Percentiles rank a stretch among this genome's conserved stretches.
These are phyloP conservation scores for Aricia artaxerxes DNA, from an alignment of 2,888 invertebrate genomes.

Conservation along the genomic window DNA sequence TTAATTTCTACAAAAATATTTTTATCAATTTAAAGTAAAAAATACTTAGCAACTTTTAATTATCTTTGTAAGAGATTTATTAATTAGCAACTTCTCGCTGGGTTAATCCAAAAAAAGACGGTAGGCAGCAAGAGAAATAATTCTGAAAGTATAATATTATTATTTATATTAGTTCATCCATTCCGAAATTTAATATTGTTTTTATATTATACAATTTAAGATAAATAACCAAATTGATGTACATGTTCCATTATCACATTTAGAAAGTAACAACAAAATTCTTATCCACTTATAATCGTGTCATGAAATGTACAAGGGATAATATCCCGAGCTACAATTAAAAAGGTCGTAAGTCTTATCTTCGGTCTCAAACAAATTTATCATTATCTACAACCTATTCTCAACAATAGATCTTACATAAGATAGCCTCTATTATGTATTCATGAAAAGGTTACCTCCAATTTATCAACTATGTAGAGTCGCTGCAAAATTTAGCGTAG, in stretches of 20 bases:
- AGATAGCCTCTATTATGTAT: slow-evolving; percentile 17
- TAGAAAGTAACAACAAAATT: background rate
- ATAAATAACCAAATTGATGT: too few species aligned
- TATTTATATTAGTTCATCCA: too few species aligned
- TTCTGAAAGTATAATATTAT: too few species aligned
- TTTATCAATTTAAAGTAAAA: too few species aligned
- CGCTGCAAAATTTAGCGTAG: background rate
- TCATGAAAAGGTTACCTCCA: slow-evolving; percentile 15
- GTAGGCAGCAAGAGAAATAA: too few species aligned
- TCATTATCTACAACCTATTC: background rate
- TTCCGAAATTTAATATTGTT: too few species aligned
- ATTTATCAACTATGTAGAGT: slow-evolving; percentile 18
- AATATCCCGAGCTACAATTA: background rate
- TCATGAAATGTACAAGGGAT: background rate
- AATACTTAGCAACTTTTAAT: too few species aligned
- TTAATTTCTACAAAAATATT: too few species aligned
- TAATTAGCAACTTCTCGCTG: background rate
- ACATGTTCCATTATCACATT: too few species aligned
- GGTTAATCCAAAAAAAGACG: too few species aligned
- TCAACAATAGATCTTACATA: background rate
- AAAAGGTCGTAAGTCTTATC: background rate
- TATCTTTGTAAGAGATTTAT: background rate
- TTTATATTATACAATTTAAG: too few species aligned
- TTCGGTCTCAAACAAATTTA: background rate
- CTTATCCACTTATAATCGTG: background rate